phyloP scores from a whole-genome alignment of 2,113 vertebrate species.

The Melanocharis versteri region DNA sequence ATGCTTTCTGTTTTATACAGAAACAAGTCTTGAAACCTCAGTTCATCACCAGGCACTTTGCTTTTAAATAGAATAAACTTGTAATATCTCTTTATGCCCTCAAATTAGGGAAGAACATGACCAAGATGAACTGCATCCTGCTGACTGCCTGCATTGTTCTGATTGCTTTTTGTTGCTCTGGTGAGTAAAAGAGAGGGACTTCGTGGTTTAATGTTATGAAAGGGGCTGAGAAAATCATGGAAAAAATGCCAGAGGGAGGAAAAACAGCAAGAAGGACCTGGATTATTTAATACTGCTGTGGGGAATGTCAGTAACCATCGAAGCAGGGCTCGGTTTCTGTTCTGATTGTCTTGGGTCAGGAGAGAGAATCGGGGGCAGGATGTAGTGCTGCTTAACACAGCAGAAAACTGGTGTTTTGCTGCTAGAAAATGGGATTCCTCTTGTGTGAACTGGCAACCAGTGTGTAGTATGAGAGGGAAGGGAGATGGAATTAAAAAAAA shows the following conservation, averaged over 20 bases:
- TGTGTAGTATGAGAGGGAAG: background rate
- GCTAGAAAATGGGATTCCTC: background rate
- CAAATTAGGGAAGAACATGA: background rate
- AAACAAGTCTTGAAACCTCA: background rate
- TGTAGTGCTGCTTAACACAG: background rate
- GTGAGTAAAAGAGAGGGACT: slow-evolving; percentile 24
- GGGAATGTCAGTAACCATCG: rapidly evolving
- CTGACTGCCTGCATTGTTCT: background rate
- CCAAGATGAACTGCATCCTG: slow-evolving; percentile 44
- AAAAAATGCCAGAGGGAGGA: background rate
- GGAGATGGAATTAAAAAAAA: background rate
- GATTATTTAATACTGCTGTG: background rate
- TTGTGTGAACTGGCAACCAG: background rate
- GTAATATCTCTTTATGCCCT: background rate
- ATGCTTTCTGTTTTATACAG: background rate
- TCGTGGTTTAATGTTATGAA: background rate
- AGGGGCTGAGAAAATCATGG: background rate
- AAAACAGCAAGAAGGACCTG: background rate
- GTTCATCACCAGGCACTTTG: rapidly evolving
- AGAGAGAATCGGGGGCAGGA: rapidly evolving
- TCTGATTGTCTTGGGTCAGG: background rate
- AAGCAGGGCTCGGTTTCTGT: background rate
- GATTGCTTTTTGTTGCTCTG: slow-evolving; percentile 10
- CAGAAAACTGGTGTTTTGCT: background rate
- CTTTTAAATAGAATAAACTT: background rate